Evolutionary conservation across 2,113 vertebrate genomes (phyloP).

Genomic region (Hippocampus abdominalis): DNA sequence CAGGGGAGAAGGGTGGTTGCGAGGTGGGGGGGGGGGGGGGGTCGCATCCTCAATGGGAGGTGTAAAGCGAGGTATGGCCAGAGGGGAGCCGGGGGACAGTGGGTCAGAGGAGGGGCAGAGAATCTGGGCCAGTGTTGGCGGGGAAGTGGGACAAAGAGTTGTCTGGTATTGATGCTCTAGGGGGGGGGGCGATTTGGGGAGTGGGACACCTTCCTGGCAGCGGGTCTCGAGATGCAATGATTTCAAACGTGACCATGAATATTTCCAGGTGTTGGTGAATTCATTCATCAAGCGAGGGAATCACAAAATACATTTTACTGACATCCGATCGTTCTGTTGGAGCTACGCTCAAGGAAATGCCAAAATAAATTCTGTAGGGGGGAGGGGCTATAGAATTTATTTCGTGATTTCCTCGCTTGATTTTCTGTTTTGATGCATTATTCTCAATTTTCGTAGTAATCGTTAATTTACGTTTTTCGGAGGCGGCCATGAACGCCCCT

Average conservation of each 20-base stretch:
- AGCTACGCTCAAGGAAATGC: no score
- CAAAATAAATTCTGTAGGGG: no score
- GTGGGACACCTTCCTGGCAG: conserved; percentile 41
- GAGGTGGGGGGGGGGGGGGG: background rate
- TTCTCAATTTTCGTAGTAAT: no score
- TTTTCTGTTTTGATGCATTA: no score
- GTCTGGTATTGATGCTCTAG: conserved; percentile 47
- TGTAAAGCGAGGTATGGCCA: conserved; percentile 33
- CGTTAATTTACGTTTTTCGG: no score
- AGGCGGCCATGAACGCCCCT: no score
- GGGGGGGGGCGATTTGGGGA: conserved; percentile 27
- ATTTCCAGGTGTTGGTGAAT: background rate
- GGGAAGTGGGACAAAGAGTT: conserved; percentile 42
- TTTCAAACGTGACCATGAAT: background rate
- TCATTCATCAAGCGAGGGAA: no score
- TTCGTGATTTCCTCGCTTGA: no score
- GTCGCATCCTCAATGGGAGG: conserved; percentile 18
- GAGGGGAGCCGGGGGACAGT: conserved; percentile 53
- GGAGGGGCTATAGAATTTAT: no score
- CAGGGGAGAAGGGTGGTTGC: conserved; percentile 6
- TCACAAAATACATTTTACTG: no score
- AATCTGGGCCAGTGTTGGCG: conserved; percentile 6
- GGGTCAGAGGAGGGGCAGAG: conserved; percentile 42
- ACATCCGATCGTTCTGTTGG: no score
- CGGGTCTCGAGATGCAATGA: background rate